These are phyloP conservation scores for Bungarus multicinctus DNA, from an alignment of 2,113 vertebrate genomes.

Conservation along the genomic window DNA sequence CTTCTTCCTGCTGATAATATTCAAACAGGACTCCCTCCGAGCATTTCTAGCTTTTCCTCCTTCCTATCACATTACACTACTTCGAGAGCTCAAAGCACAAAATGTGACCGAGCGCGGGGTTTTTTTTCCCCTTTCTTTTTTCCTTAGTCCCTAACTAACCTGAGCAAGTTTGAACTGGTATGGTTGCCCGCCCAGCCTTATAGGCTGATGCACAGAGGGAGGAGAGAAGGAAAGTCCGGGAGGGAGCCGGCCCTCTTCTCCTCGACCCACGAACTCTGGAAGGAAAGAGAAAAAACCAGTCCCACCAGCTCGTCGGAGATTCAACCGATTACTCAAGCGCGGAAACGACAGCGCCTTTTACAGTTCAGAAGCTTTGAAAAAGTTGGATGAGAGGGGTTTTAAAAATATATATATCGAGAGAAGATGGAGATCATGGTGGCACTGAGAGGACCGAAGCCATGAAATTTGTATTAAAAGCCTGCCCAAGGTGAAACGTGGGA, in stretches of 20 bases:
- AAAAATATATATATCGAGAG: background rate
- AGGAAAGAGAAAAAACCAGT: constrained; percentile 53
- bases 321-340: constrained; percentile 38
- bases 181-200: constrained; percentile 26
- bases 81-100: background rate
- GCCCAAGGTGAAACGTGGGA: background rate
- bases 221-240: background rate
- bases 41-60: background rate
- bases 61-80: background rate
- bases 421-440: background rate
- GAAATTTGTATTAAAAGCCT: background rate
- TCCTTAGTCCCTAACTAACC: constrained; percentile 16
- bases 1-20: background rate
- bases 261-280: constrained; percentile 27
- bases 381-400: background rate
- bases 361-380: background rate
- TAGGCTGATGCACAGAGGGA: background rate
- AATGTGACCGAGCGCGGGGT: background rate
- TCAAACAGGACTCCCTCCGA: background rate
- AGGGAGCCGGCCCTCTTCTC: constrained; percentile 14
- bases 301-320: constrained; percentile 47
- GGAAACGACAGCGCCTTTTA: constrained; percentile 19
- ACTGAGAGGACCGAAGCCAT: background rate
- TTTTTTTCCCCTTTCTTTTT: background rate
- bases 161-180: constrained; percentile 30